Conservation (phyloP, 2,113 vertebrate species). For the Osmerus eperlanus region DNA sequence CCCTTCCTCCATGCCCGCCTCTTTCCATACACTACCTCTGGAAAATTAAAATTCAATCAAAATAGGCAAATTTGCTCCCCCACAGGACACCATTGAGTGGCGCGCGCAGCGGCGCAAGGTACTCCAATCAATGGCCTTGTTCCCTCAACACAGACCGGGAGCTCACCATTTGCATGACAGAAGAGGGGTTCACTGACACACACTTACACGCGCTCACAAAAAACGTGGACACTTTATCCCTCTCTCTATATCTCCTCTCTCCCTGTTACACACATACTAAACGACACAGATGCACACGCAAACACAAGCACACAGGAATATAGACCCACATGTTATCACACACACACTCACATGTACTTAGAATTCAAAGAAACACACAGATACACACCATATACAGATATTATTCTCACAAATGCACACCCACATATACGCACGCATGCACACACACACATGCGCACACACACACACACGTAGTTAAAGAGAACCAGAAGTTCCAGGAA, state of each 20-base stretch:
- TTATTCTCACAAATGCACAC: conserved; percentile 15
- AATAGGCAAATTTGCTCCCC: conserved; percentile 66
- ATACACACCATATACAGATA: no score
- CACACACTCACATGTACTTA: no score
- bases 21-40: conserved; percentile 12
- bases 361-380: no score
- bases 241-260: not conserved
- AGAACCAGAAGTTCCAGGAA: conserved; percentile 7
- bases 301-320: conserved; percentile 8
- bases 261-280: not conserved
- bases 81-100: conserved; percentile 56
- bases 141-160: conserved; percentile 47
- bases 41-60: conserved; percentile 63
- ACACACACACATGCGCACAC: not conserved
- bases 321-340: not conserved
- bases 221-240: conserved; percentile 27
- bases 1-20: not conserved
- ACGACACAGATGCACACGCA: not conserved
- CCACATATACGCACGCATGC: conserved; percentile 7
- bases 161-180: conserved; percentile 67
- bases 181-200: conserved; percentile 36
- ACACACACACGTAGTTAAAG: conserved; percentile 10
- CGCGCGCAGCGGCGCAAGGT: conserved; percentile 45
- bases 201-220: conserved; percentile 21
- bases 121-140: conserved; percentile 70